phyloP scores from a whole-genome alignment of 2,888 invertebrate genomes.

The Lycophotia porphyrea region DNA sequence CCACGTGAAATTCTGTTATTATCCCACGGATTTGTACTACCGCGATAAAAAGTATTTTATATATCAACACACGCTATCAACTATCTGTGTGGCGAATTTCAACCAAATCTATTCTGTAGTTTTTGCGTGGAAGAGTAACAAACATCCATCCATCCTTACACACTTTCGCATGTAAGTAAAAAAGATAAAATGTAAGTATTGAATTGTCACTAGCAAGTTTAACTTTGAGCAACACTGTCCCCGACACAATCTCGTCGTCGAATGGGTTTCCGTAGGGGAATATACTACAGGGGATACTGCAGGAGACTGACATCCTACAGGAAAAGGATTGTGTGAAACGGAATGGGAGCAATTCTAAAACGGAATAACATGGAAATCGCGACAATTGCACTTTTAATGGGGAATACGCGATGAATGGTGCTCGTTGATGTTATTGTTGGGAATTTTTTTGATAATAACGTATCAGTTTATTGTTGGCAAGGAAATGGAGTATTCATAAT shows the following conservation, averaged over 20 bases:
- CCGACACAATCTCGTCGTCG: constrained; percentile 46
- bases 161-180: neutral
- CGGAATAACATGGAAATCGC: constrained; percentile 47
- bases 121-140: neutral
- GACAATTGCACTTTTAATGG: constrained; percentile 31
- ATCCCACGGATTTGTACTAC: too few species aligned
- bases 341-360: constrained; percentile 40
- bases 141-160: neutral
- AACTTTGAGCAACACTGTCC: constrained; percentile 24
- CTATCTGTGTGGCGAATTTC: neutral
- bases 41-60: neutral
- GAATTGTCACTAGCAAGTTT: neutral
- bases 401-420: neutral
- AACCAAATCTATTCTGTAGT: neutral
- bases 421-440: neutral
- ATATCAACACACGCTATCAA: neutral
- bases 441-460: neutral
- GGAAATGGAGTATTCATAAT: neutral
- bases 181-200: neutral
- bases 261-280: constrained; percentile 54
- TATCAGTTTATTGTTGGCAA: neutral
- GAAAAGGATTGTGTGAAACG: constrained; percentile 44
- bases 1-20: too few species aligned
- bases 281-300: constrained; percentile 22
- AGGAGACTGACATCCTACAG: constrained; percentile 37